Base-by-base conservation (phyloP, 2,113 vertebrate genomes). In the Poeciliopsis prolifica region DNA sequence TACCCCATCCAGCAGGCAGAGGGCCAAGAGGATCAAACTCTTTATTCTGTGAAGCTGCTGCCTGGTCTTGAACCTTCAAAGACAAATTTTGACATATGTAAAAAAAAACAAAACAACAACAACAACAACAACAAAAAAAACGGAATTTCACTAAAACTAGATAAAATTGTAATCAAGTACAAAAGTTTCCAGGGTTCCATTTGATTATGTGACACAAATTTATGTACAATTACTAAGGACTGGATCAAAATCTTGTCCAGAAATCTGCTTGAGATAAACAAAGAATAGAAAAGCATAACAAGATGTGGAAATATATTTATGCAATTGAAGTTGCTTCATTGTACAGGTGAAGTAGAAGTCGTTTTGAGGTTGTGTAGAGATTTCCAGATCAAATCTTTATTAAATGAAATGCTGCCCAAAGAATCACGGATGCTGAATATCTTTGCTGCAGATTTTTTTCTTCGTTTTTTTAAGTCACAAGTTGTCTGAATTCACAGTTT, bases 21-120 rank as follows among this genome's bases (percentile, higher is more conserved):
- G 97, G 96, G 48, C 98, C 98, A 65, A 99, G 95, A 72, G 97
- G 98, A 93, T 99, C 98, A 94, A 96, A 98, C 91, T 99, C 97
- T 91, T 98, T 97, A 91, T 95, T 98, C 89, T 96, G 96, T 75
- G 95, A 35, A 28, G 93, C 89, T 68, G 96, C 78, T 63, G 92
- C 92, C 86, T 96, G 96, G 78, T 99, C 98, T 91, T 98, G 98
- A 84, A 94, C 93, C 97, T 97, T 84, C 66, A 80, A 6, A 61
- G 14, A 19, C 62, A 19, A 81, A 1, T 62, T 19, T 33, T 65
- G 0, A 48, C 30, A 31, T 5, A 31, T 5, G 28, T 28, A 3
- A 66, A 58, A 40, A 4, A 28, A n/a, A n/a, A n/a, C n/a, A n/a
- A n/a, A n/a, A n/a, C n/a, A n/a, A n/a, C n/a, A n/a, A n/a, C n/a